Evolutionary conservation across 2,888 invertebrate genomes (phyloP), one percentile per base, ranked within the genome.

Genomic region (Eupeodes latifasciatus): DNA sequence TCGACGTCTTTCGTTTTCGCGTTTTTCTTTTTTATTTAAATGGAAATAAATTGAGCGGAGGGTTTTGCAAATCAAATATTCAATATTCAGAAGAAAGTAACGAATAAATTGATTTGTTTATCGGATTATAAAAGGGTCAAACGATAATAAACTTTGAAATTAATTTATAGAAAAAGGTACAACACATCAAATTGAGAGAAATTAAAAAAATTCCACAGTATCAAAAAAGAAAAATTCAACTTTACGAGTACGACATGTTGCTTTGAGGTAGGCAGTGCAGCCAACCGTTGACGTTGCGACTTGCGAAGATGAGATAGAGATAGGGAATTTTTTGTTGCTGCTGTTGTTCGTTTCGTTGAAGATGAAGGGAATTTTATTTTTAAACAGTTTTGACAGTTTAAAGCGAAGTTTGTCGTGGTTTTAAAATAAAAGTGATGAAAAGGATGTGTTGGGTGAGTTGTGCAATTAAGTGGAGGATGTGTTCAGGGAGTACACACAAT

Each of bases 131-230:
- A 27, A 64, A 64, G 62, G 64, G 64, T 40, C 12, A 88, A 88
- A 85, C 69, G 71, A 75, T 47, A 76, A 85, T 67, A 72, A 34
- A 87, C 80, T 84, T 76, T 67, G 77, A 84, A 87, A 88, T 64
- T 81, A 85, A 79, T 88, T 78, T 78, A 81, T 85, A 85, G 85
- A 78, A 88, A 85, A 85, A 85, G 76, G 81, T 88, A 88, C 88
- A 88, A 81, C 88, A 88, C 88, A 88, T 85, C 88, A 88, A 88
- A 72, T 72, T 71, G 55, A 71, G 71, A 71, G 71, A 71, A 71
- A 71, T 69, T 71, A 71, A 88, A 81, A 84, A 85, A 86, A 85
- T 85, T 81, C 85, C 88, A 85, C 85, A 85, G 88, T 77, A 27
- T 27, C 27, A 27, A 27, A 27, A 27, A 27, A 27, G 27, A 85